Evolutionary conservation across 2,113 vertebrate species (phyloP).

Genomic region (Microtus richardsoni): DNA sequence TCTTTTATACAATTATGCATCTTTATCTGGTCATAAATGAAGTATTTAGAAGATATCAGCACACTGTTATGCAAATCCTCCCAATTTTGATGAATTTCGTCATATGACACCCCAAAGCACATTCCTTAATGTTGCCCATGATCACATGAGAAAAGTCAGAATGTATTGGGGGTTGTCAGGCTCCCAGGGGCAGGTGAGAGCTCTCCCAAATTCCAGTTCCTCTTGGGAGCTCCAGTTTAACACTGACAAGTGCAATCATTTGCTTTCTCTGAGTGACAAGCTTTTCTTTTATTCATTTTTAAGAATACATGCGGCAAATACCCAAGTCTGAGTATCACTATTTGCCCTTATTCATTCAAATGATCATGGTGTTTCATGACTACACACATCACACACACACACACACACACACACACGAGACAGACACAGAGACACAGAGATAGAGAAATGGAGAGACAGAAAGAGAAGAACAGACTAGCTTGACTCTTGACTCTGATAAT

Average conservation of each 20-base stretch:
- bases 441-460: neutral
- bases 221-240: conserved; percentile 62
- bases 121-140: neutral
- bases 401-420: neutral
- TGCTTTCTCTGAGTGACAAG: conserved; percentile 59
- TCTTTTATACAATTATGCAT: neutral
- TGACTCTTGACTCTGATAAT: neutral
- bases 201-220: conserved; percentile 58
- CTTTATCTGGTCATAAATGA: neutral
- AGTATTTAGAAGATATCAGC: neutral
- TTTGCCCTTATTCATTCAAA: conserved; percentile 64
- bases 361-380: conserved; percentile 30
- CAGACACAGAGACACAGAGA: neutral
- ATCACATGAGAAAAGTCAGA: neutral
- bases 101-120: conserved; percentile 12
- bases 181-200: conserved; percentile 46
- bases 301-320: conserved; percentile 57
- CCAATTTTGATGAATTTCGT: conserved; percentile 23
- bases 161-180: neutral
- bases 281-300: conserved; percentile 60
- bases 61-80: neutral
- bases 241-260: conserved; percentile 59
- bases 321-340: conserved; percentile 38
- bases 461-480: neutral
- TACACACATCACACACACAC: neutral